These are phyloP conservation scores for Nipponia nippon DNA, from an alignment of 2,113 vertebrate genomes.

Conservation along the genomic window DNA sequence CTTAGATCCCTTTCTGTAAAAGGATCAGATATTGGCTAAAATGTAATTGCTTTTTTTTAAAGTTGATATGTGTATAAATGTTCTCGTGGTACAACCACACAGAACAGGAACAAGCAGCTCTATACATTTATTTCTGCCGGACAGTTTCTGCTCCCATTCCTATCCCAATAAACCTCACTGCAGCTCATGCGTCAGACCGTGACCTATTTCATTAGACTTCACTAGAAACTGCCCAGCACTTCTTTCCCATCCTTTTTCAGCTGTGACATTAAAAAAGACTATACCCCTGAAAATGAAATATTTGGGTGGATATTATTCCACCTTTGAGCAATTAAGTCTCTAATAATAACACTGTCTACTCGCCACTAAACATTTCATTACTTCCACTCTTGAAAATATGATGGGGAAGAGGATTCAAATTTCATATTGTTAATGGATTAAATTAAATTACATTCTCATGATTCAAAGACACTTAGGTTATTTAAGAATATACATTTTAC, in stretches of 20 bases:
- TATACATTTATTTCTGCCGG: rapidly evolving
- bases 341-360: background rate
- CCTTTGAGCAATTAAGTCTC: background rate
- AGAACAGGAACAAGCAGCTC: background rate
- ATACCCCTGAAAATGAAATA: background rate
- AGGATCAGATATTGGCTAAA: background rate
- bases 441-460: background rate
- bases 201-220: too few relatives aligned
- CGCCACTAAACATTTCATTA: background rate
- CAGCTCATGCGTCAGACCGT: background rate
- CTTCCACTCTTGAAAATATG: background rate
- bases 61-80: background rate
- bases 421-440: background rate
- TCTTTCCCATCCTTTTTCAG: background rate
- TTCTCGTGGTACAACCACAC: background rate
- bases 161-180: background rate
- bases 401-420: background rate
- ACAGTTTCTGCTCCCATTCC: background rate
- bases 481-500: conserved; percentile 44
- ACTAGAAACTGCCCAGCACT: background rate
- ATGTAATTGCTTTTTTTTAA: background rate
- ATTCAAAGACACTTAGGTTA: background rate
- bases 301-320: background rate
- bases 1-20: background rate
- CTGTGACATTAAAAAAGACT: background rate